Base-by-base conservation (phyloP, 2,797 vertebrate genomes). In the Pogonophryne albipinna region DNA sequence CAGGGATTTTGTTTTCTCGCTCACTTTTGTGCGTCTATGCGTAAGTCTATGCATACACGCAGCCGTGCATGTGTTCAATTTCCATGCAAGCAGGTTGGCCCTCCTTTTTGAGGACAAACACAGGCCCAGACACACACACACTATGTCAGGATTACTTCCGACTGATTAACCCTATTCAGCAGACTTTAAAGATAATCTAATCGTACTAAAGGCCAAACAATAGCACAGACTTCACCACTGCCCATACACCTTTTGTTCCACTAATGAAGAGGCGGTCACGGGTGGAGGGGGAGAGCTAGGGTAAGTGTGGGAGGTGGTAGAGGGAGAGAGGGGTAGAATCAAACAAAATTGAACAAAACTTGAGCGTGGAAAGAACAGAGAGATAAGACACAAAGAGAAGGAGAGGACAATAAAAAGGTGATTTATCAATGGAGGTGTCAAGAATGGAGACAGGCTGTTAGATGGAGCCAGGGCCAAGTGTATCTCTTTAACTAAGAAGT, bases 121-220 rank as follows among this genome's bases (percentile, higher is more conserved):
- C 76, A 79, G 51, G 14, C 62, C 20, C 80, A 85, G 44, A 16
- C 61, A 46, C 61, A 80, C 51, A 85, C 82, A 89, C 89, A 89
- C 85, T 78, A n/a, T n/a, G 91, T 94, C 87, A 84, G 87, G 88
- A 93, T 95, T 93, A 94, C 89, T 93, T 93, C 91, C 78, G 82
- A 92, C 82, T 89, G 93, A 95, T 94, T 94, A 94, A 91, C 88
- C 87, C 90, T 86, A 93, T 95, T 95, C 89, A 94, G 84, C 44
- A 59, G 75, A 90, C 84, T 89, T 85, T 92, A 87, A 88, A 94
- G 93, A 94, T 95, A 94, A 94, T 95, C 91, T 95, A 95, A 95
- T 95, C 93, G 94, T 90, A 94, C 91, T 89, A 89, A 91, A 88
- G 88, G 87, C 90, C 85, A 90, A 86, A 94, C 93, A 95, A 94